Percentiles rank a stretch among this genome's conserved stretches.
Evolutionary conservation across 2,888 invertebrate species (phyloP).

Genomic region (Drosophila paramelanica): DNA sequence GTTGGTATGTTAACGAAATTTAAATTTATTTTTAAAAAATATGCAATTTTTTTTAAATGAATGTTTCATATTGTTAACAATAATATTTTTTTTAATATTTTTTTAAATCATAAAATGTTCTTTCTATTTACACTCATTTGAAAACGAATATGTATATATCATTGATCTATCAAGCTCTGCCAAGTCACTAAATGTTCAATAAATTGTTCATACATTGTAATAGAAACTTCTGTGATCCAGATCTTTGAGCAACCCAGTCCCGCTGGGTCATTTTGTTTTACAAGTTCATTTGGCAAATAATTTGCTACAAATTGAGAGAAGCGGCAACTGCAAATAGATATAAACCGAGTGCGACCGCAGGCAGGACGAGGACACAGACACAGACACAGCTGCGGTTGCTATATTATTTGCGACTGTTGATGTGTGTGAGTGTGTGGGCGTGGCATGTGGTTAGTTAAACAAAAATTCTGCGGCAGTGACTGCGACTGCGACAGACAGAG

Average conservation of each 20-base stretch:
- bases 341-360: conserved; percentile 32
- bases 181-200: too few species aligned
- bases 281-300: conserved; percentile 28
- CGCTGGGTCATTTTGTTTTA: conserved; percentile 22
- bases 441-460: conserved; percentile 74
- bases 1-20: background rate
- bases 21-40: too few species aligned
- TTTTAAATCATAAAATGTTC: too few species aligned
- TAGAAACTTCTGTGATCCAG: background rate
- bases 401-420: conserved; percentile 59
- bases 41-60: too few species aligned
- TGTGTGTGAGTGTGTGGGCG: conserved; percentile 45
- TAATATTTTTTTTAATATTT: too few species aligned
- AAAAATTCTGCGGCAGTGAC: conserved; percentile 53
- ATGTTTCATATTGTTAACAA: too few species aligned
- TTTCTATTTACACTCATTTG: too few species aligned
- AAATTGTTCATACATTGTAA: too few species aligned
- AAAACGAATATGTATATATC: too few species aligned
- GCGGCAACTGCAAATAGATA: conserved; percentile 29
- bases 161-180: too few species aligned
- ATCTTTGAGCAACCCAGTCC: conserved; percentile 16
- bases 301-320: conserved; percentile 39
- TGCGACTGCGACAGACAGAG: conserved; percentile 19
- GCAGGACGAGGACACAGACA: conserved; percentile 26
- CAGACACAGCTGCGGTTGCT: conserved; percentile 56